Evolutionary conservation across 2,113 vertebrate species (phyloP).

Genomic region (Phasianus colchicus): DNA sequence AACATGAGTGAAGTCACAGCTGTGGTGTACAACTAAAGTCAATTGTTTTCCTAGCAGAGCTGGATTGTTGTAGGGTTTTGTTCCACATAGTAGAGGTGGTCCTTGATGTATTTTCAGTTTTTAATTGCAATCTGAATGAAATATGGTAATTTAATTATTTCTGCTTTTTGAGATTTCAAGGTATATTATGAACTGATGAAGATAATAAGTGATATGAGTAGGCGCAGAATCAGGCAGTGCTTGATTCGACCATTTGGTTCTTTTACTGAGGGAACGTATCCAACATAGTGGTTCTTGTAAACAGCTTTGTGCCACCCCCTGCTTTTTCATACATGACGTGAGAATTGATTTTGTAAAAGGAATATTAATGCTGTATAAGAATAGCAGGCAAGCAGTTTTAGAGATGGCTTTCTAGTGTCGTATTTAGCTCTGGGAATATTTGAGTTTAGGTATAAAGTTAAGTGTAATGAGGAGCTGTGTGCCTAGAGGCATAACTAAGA

Average conservation of each 20-base stretch:
- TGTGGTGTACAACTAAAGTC: neutral
- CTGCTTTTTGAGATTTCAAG: neutral
- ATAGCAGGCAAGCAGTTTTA: neutral
- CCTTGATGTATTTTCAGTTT: constrained; percentile 27
- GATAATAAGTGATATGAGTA: neutral
- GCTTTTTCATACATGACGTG: neutral
- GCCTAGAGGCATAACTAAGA: neutral
- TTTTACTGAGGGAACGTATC: neutral
- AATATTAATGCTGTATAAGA: neutral
- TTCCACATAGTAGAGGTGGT: neutral
- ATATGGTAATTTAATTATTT: neutral
- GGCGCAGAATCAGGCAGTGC: neutral
- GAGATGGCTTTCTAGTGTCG: neutral
- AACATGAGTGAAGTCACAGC: constrained; percentile 24
- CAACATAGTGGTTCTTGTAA: neutral
- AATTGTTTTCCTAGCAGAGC: constrained; percentile 38
- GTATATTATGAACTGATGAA: neutral
- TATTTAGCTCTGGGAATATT: neutral
- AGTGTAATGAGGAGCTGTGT: neutral
- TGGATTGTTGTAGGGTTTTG: constrained; percentile 29
- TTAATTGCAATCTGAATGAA: neutral
- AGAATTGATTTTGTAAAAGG: neutral
- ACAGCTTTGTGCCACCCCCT: neutral
- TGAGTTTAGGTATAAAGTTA: neutral
- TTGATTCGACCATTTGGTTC: neutral